These are phyloP conservation scores for Carcharodon carcharias DNA, from an alignment of 2,797 vertebrate genomes.

Conservation along the genomic window DNA sequence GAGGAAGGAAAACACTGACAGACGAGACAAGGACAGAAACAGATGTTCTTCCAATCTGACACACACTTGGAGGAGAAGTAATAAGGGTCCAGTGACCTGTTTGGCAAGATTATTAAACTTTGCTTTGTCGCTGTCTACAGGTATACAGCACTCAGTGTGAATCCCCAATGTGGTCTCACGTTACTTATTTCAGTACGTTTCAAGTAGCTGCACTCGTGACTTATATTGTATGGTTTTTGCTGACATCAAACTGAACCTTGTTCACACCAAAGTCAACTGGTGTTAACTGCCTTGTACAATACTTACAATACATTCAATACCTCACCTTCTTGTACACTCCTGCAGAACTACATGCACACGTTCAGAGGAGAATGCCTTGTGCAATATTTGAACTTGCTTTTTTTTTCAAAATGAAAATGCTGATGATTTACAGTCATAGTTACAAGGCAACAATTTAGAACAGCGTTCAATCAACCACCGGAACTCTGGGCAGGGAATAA, in stretches of 20 bases:
- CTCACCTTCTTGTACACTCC: background rate
- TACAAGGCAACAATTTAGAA: no score
- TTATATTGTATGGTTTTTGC: background rate
- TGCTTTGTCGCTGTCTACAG: background rate
- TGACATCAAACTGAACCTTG: background rate
- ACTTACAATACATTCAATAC: no score
- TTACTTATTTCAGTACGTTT: no score
- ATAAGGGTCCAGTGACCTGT: background rate
- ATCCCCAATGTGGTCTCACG: background rate
- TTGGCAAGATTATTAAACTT: background rate
- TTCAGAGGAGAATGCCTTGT: background rate
- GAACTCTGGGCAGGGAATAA: background rate
- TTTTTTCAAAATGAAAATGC: background rate
- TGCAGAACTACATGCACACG: background rate
- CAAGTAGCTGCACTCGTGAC: background rate
- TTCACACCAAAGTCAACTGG: background rate
- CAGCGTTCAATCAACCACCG: background rate
- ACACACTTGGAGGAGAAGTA: background rate
- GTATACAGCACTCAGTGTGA: background rate
- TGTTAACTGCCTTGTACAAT: background rate
- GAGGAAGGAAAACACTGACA: background rate
- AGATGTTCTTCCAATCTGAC: background rate
- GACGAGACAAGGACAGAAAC: background rate
- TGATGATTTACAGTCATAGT: background rate
- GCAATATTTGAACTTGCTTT: background rate